A percentile compares a stretch with the other conserved stretches of the same genome.
Conservation (phyloP, 2,888 invertebrate genomes). For the Euproctis similis region DNA sequence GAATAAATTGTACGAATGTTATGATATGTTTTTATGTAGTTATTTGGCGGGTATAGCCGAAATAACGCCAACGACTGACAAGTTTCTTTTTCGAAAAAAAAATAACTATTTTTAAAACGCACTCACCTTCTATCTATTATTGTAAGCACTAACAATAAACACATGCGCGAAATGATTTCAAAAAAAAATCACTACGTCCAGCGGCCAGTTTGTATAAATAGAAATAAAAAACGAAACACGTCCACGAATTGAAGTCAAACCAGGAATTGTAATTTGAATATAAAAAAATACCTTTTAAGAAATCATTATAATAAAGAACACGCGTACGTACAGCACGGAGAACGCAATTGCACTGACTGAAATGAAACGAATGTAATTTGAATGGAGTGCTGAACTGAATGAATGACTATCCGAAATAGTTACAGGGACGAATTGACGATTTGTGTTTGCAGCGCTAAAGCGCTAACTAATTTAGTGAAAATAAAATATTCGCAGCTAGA, state of each 20-base stretch:
- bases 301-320: conserved; percentile 1
- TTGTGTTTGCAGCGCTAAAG: conserved; percentile 22
- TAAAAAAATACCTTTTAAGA: conserved; percentile 7
- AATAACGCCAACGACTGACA: no score
- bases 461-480: no score
- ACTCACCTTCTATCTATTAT: conserved; percentile 23
- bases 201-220: conserved; percentile 22
- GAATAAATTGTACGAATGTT: no score
- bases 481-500: no score
- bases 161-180: conserved; percentile 13
- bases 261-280: conserved; percentile 15
- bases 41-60: no score
- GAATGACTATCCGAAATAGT: conserved; percentile 66
- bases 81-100: no score
- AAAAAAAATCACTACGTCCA: conserved; percentile 15
- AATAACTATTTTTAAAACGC: conserved; percentile 18
- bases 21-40: no score
- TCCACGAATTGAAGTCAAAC: conserved; percentile 13
- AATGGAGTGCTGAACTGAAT: conserved; percentile 51
- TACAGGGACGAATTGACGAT: conserved; percentile 45
- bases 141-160: conserved; percentile 14
- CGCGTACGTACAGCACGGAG: conserved; percentile 7
- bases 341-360: conserved; percentile 27
- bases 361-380: conserved; percentile 30
- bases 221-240: conserved; percentile 16